Evolutionary conservation across 2,888 invertebrate genomes (phyloP), one percentile per base, ranked within the genome.

Genomic region (Hypomecis punctinalis): DNA sequence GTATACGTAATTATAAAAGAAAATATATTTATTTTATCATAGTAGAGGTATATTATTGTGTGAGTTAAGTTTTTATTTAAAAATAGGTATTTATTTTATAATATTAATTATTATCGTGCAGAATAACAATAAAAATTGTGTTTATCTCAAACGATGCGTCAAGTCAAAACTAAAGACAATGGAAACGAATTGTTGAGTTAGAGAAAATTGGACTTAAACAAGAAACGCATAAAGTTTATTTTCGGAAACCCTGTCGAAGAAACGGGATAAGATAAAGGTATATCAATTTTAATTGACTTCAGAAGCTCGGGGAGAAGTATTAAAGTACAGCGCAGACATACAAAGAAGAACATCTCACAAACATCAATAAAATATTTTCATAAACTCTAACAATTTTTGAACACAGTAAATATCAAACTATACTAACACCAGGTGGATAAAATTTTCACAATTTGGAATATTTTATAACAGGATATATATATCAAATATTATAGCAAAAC

Each of bases 271-370:
- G 73, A 72, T 69, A 64, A 73, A 77, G 76, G 69, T 76, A 74
- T 61, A 60, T 67, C 65, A 69, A 72, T 74, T 69, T 71, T 87
- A 89, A 88, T 88, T 88, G 88, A 88, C 88, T 69, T 72, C 71
- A 82, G 76, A 88, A 88, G 88, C 88, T 88, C 88, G 77, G 81
- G 80, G 82, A 78, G 74, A 79, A 65, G 69, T 67, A 73, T 69
- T 67, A 69, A 66, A 56, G 54, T 59, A 67, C 60, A 61, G 53
- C 60, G 45, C 72, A 66, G 68, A 66, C 6, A 33, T 35, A n/a
- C 6, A 49, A 46, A 64, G 59, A 61, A 61, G 43, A 35, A 49
- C 36, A 52, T 7, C 37, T 61, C 11, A 42, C 36, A 36, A 53
- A 47, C 10, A 33, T n/a, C 47, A 47, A 46, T 23, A 33, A 52